Evolutionary conservation across 2,113 vertebrate genomes (phyloP), one percentile per base, ranked within the genome.

Genomic region (Chaetops frenatus): DNA sequence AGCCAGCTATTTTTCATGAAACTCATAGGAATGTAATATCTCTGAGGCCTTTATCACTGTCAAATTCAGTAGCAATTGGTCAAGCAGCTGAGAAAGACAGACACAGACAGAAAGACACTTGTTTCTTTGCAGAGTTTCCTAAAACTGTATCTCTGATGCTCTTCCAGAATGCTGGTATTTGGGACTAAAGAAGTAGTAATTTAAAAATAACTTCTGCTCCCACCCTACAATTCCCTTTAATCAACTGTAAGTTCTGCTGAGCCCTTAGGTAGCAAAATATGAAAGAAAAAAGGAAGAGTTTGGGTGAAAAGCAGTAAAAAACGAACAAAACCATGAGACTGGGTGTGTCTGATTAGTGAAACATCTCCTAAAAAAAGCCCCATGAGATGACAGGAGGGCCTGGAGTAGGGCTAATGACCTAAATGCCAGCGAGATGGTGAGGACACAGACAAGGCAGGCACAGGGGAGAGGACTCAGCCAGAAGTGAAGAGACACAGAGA

Each of bases 1-100:
- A 93, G 51, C 42, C 42, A 40, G 86, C 80, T 95, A 91, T 96
- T 96, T 94, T 95, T 97, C 95, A 96, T 67, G 42, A 84, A 95
- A 83, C 64, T 93, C 48, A 3, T 71, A 91, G 86, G 80, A 93
- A 93, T 31, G 62, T 90, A 86, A 50, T 94, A 92, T 90, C 67
- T 50, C 71, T 36, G 64, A 88, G 80, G 88, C 79, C 72, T 95
- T 93, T 40, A 84, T 78, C 94, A 95, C 72, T 88, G 83, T 93
- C 86, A 96, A 66, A 86, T 86, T 86, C 86, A 45, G 81, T 74
- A 86, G 82, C 86, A 86, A 67, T 78, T 86, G 86, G 86, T 93
- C 83, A 91, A 94, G 65, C 65, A 84, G 65, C 54, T 71, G 60
- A 91, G 81, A 81, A 56, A 90, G 84, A 84, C 35, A 83, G 71